Conservation (phyloP, 2,797 vertebrate genomes). For the Notamacropus eugenii region DNA sequence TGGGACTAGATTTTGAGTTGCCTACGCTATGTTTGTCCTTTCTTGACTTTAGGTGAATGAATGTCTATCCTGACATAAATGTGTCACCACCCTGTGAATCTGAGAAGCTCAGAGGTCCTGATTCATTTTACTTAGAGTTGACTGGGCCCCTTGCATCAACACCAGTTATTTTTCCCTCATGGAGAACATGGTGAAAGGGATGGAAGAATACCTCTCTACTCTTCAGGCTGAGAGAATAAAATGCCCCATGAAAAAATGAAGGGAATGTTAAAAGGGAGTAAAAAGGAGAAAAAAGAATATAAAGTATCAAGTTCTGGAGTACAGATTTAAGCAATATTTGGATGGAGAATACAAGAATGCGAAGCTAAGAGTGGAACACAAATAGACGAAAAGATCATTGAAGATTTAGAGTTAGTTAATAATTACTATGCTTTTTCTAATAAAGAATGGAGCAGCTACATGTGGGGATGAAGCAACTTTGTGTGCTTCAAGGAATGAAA, state of each 20-base stretch:
- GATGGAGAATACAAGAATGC: too few species aligned
- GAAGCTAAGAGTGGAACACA: too few species aligned
- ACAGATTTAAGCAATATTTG: too few species aligned
- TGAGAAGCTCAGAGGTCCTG: not conserved
- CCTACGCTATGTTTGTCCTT: not conserved
- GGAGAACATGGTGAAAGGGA: not conserved
- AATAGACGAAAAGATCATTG: too few species aligned
- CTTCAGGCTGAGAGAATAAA: not conserved
- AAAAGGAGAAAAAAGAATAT: not conserved
- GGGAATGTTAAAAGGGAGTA: not conserved
- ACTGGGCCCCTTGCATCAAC: not conserved
- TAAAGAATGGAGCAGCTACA: not conserved
- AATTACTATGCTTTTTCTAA: not conserved
- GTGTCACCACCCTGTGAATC: not conserved
- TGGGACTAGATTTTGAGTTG: not conserved
- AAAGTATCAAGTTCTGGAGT: not conserved
- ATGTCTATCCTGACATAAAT: not conserved
- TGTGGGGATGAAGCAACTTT: not conserved
- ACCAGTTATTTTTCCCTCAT: not conserved
- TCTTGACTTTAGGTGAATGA: not conserved
- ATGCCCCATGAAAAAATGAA: not conserved
- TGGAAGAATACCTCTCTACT: not conserved
- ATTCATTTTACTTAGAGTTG: not conserved
- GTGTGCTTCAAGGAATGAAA: not conserved
- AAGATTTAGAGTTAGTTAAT: not conserved